Evolutionary conservation across 2,888 invertebrate genomes (phyloP), one percentile per base, ranked within the genome.

Genomic region (Quadroppia sp.): DNA sequence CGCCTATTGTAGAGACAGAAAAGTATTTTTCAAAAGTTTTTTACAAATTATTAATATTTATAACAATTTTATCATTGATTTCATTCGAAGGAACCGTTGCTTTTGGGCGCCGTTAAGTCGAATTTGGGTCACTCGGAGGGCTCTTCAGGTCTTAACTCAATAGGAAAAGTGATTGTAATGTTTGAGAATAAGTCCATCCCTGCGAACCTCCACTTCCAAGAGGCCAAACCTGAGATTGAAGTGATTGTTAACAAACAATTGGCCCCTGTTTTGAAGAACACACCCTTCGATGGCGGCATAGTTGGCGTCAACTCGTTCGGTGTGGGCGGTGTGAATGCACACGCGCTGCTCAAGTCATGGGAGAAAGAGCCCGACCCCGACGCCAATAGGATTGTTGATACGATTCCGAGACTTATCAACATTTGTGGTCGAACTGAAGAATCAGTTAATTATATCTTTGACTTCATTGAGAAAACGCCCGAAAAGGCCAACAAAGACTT

Each of bases 101-200:
- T 95, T 61, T 88, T 98, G 80, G 98, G 98, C n/a, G 96, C 97
- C 0, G 92, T 96, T 0, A 98, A 98, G 83, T 95, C 95, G 28
- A 98, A 98, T 84, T 96, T 98, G 94, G 98, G 98, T 1, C 98
- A 98, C 82, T 90, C 95, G 4, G 98, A 98, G 84, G 73, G 75
- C 13, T 74, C 75, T 1, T 75, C 75, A 1, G 77, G 77, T 74
- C 28, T 96, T 28, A 92, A 94, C 81, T 90, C 94, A 0, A 85
- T 97, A 77, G 92, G 92, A 15, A 97, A 97, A 83, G 87, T 94
- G 73, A 82, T 97, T 23, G 88, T 98, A 75, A 91, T 96, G 20
- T 95, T 97, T 92, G 94, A 98, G 84, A 83, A 87, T 72, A 91
- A 93, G 30, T 82, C 89, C 36, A 90, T 99, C 78, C 98, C 98